phyloP scores from a whole-genome alignment of 2,888 invertebrate species.

The Tiliacea aurago region DNA sequence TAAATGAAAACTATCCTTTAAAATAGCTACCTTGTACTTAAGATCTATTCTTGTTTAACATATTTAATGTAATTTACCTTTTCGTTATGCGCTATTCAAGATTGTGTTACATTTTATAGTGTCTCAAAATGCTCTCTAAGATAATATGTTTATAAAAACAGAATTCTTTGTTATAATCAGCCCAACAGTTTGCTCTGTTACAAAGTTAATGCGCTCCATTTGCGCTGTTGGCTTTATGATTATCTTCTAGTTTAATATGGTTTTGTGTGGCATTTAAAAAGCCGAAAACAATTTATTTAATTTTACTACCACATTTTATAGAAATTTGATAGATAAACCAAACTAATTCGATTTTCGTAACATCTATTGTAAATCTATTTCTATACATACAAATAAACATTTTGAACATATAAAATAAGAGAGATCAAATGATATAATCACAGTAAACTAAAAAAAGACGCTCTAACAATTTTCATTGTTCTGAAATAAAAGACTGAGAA shows the following conservation, averaged over 20 bases:
- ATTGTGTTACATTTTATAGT: neutral
- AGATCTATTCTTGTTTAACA: no score
- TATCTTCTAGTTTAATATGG: constrained; percentile 75
- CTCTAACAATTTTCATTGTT: constrained; percentile 10
- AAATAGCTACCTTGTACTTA: no score
- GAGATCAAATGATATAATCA: neutral
- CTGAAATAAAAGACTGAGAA: neutral
- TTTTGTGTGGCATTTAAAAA: constrained; percentile 61
- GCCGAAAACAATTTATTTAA: constrained; percentile 22
- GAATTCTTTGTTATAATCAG: neutral
- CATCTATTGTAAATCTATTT: neutral
- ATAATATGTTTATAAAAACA: neutral
- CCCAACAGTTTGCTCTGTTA: constrained; percentile 60
- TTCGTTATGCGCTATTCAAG: no score
- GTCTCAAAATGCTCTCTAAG: neutral
- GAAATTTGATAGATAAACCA: no score
- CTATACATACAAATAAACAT: no score
- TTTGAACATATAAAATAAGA: neutral
- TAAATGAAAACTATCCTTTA: no score
- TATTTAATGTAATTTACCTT: no score
- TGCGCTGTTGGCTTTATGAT: constrained; percentile 75
- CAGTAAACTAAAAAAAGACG: neutral
- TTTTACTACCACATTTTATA: neutral
- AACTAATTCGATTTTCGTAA: neutral
- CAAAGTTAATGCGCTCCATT: constrained; percentile 70